These are phyloP conservation scores for Hypolimnas misippus DNA, from an alignment of 2,888 invertebrate genomes.

Conservation along the genomic window DNA sequence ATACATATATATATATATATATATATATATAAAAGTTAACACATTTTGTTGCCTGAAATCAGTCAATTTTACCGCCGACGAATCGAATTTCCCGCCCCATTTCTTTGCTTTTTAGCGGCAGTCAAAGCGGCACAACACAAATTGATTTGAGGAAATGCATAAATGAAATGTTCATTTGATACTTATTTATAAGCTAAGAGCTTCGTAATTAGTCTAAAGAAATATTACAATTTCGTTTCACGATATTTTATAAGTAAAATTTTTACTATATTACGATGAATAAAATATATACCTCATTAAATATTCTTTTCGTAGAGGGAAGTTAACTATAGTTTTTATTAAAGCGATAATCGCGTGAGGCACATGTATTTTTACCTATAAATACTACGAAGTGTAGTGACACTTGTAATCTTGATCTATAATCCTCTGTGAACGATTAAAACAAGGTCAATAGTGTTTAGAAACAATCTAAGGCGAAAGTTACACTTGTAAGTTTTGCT, in stretches of 20 bases:
- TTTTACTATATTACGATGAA: not conserved
- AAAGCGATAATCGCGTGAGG: slow-evolving; percentile 14
- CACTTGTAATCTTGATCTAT: not conserved
- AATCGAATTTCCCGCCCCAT: slow-evolving; percentile 31
- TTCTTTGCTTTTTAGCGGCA: slow-evolving; percentile 19
- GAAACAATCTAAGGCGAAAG: too few relatives aligned
- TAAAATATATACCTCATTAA: not conserved
- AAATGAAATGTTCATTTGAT: slow-evolving; percentile 17
- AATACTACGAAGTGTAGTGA: not conserved
- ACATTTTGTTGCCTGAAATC: slow-evolving; percentile 1
- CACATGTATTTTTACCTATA: slow-evolving; percentile 1
- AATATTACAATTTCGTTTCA: not conserved
- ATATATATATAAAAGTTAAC: not conserved
- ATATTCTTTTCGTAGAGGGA: not conserved
- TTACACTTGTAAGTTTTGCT: too few relatives aligned
- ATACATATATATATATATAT: not conserved
- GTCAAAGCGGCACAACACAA: slow-evolving; percentile 8
- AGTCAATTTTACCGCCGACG: slow-evolving; percentile 13
- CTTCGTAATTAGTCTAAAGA: not conserved
- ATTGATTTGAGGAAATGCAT: slow-evolving; percentile 31
- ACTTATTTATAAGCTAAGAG: not conserved
- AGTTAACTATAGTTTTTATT: not conserved
- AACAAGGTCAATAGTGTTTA: not conserved
- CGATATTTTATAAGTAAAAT: not conserved
- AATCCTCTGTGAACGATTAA: not conserved